Evolutionary conservation across 2,113 vertebrate species (phyloP).

Genomic region (Prionailurus viverrinus): DNA sequence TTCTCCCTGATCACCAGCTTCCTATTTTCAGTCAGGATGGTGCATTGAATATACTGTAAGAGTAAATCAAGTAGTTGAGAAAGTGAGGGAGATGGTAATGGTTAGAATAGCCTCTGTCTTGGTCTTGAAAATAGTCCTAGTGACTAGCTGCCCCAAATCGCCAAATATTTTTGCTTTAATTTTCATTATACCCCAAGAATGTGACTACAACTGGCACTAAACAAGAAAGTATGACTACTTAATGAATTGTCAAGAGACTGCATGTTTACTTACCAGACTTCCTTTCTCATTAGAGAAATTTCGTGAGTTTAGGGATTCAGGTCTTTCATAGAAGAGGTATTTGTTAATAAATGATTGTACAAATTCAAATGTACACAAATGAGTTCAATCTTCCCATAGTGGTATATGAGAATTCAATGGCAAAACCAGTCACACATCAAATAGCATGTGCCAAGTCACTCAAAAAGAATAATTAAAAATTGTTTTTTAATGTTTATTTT

Average conservation of each 20-base stretch:
- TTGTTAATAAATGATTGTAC: not conserved
- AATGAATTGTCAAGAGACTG: constrained; percentile 28
- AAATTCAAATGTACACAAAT: constrained; percentile 21
- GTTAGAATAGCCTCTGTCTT: not conserved
- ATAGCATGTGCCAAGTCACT: not conserved
- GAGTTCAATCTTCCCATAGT: not conserved
- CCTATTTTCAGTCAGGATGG: not conserved
- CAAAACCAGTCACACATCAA: not conserved
- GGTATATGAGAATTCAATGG: not conserved
- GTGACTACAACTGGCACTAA: not conserved
- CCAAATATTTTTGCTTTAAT: not conserved
- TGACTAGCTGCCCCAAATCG: not conserved
- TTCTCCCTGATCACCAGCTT: not conserved
- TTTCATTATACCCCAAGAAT: not conserved
- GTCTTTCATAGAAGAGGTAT: not conserved
- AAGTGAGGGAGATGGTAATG: not conserved
- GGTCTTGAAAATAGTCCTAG: not conserved
- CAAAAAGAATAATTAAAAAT: not conserved
- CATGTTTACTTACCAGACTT: constrained; percentile 21
- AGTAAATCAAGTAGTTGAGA: not conserved
- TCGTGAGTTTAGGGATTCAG: not conserved
- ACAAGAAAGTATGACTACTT: not conserved
- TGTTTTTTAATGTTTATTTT: too few species aligned
- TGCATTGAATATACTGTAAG: not conserved
- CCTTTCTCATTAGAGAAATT: not conserved